Base-by-base conservation (phyloP, 1,140 invertebrate genomes). In the Teleopsis dalmanni region DNA sequence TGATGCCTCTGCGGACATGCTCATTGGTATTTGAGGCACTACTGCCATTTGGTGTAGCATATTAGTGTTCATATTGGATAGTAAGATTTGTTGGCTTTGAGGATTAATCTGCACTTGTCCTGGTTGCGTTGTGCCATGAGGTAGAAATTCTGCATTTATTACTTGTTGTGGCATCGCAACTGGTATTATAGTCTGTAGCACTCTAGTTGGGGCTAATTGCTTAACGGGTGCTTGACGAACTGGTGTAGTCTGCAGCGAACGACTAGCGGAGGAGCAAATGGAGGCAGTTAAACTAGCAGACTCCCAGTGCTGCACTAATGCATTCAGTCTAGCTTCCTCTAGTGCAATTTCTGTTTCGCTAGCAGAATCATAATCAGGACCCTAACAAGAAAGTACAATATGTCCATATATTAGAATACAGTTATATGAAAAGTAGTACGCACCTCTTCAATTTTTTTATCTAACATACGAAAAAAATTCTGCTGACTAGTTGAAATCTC, bases 391-490 rank as follows among this genome's bases (percentile, higher is more conserved):
- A 34, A 3, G 1, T 8, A 8, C 16, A n/a, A 5, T 19, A 22
- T 35, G 11, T 21, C 10, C 22, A 23, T 16, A 26, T 19, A 13
- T 47, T 13, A 7, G 10, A 8, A 1, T 14, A 26, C 27, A 21
- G 0, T 8, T 19, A 41, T 22, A 2, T 25, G 26, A 8, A 38
- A 27, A 37, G 10, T 6, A 18, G 11, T 36, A 75, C 78, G 79
- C 77, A 91, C 87, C 72, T 83, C 85, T 72, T 89, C 85, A 65
- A 91, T 91, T 77, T 90, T 92, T 64, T 89, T 87, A 63, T 91
- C 88, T 54, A 92, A 75, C 86, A 91, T 89, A 67, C 82, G 85
- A 76, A 92, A 92, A 74, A 92, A 92, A 62, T 91, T 87, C 60
- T 87, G 78, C 72, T 91, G 88, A 70, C 88, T 91, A 48, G 80